phyloP scores from a whole-genome alignment of 1,140 invertebrate species.

The Triops longicaudatus region DNA sequence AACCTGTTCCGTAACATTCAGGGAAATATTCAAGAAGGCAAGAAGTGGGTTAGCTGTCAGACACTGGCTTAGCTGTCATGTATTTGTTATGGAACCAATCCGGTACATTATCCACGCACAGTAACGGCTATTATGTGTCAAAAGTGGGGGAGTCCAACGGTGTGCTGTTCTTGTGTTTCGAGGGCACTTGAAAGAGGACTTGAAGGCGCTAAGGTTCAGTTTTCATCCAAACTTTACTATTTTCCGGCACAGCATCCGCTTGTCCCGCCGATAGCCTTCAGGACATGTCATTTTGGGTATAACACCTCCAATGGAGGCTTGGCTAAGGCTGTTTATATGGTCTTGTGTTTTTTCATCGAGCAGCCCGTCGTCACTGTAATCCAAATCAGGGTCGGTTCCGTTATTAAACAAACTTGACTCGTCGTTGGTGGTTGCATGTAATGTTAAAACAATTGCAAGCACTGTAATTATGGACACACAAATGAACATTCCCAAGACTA shows the following conservation, averaged over 20 bases:
- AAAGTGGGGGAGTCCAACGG: too few species aligned
- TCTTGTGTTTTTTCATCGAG: not conserved
- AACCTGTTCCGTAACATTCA: too few species aligned
- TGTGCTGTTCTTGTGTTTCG: too few species aligned
- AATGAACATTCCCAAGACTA: not conserved
- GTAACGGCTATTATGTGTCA: too few species aligned
- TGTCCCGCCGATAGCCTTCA: not conserved
- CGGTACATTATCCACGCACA: too few species aligned
- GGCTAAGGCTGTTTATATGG: not conserved
- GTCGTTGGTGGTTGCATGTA: not conserved
- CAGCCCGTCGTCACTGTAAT: not conserved
- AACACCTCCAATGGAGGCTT: not conserved
- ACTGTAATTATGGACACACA: not conserved
- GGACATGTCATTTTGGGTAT: not conserved
- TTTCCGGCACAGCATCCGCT: not conserved
- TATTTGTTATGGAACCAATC: too few species aligned
- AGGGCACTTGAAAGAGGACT: not conserved
- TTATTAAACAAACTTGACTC: not conserved
- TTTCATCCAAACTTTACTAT: not conserved
- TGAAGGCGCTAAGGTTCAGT: not conserved
- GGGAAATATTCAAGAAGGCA: too few species aligned
- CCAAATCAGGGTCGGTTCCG: not conserved
- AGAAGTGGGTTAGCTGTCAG: too few species aligned
- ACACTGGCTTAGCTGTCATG: too few species aligned
- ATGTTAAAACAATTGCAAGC: not conserved